Conservation (phyloP, 2,113 vertebrate genomes). For the Ammodytes dubius region DNA sequence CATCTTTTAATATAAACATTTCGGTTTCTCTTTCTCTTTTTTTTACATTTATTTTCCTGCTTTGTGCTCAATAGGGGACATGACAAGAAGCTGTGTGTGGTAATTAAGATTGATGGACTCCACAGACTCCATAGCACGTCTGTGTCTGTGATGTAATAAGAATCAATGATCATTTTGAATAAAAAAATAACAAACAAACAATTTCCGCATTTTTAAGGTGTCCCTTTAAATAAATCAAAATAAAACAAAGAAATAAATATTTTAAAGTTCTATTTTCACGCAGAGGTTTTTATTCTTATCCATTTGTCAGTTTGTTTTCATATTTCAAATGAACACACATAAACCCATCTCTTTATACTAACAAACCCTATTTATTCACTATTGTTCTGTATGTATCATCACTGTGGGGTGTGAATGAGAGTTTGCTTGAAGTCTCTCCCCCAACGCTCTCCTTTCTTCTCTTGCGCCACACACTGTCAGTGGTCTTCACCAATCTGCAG, state of each 20-base stretch:
- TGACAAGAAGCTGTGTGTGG: background rate
- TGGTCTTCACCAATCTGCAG: conserved; percentile 72
- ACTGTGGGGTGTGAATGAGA: conserved; percentile 6
- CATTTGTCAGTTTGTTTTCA: conserved; percentile 3
- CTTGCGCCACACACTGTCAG: conserved; percentile 55
- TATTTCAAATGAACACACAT: background rate
- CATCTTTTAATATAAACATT: background rate
- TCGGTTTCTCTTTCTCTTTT: background rate
- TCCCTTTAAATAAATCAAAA: background rate
- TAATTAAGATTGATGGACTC: background rate
- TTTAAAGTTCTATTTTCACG: conserved; percentile 11
- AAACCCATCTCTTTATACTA: background rate
- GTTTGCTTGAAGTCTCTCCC: conserved; percentile 8
- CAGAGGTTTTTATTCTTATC: background rate
- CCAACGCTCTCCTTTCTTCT: conserved; percentile 27
- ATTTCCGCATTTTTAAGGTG: too few relatives aligned
- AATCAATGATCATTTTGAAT: background rate
- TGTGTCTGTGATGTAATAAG: background rate
- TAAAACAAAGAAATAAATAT: background rate
- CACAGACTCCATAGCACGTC: background rate
- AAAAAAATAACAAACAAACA: too few relatives aligned
- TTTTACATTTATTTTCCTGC: background rate
- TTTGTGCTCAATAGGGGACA: background rate
- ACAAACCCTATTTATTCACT: background rate
- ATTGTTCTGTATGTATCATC: conserved; percentile 3